Conservation (phyloP, 2,888 invertebrate species). For the Lithophane socia region DNA sequence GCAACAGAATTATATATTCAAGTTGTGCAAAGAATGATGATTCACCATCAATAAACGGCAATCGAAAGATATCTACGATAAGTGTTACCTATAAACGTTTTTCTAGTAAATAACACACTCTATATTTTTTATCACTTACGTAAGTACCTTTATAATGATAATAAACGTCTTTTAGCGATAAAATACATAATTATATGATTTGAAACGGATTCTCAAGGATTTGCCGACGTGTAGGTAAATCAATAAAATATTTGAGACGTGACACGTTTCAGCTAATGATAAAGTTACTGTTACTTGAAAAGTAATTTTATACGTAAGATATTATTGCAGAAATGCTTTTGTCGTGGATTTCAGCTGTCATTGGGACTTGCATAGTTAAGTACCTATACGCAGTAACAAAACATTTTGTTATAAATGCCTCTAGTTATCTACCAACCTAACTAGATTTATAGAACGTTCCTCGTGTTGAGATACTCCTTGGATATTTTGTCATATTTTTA, state of each 20-base stretch:
- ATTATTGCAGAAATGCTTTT: not conserved
- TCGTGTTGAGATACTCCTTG: not conserved
- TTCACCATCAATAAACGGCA: conserved; percentile 40
- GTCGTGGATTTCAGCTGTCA: not conserved
- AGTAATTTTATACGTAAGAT: not conserved
- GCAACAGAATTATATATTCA: conserved; percentile 33
- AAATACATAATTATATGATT: conserved; percentile 65
- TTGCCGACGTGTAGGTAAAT: conserved; percentile 50
- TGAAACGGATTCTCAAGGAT: conserved; percentile 63
- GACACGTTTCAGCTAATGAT: not conserved
- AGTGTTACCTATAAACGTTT: conserved; percentile 45
- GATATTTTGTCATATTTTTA: not conserved
- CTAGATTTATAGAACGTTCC: no score
- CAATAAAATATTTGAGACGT: conserved; percentile 20
- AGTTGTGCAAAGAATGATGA: conserved; percentile 34
- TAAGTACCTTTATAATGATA: conserved; percentile 58
- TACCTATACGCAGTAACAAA: no score
- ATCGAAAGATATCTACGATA: conserved; percentile 52
- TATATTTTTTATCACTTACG: conserved; percentile 57
- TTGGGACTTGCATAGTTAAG: not conserved
- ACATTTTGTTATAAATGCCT: not conserved
- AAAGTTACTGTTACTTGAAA: not conserved
- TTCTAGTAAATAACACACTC: conserved; percentile 56
- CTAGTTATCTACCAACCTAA: not conserved
- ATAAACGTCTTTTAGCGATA: conserved; percentile 60